Percentiles rank a stretch among this genome's conserved stretches.
Conservation (phyloP, 2,113 vertebrate genomes). For the Chloropsis hardwickii region DNA sequence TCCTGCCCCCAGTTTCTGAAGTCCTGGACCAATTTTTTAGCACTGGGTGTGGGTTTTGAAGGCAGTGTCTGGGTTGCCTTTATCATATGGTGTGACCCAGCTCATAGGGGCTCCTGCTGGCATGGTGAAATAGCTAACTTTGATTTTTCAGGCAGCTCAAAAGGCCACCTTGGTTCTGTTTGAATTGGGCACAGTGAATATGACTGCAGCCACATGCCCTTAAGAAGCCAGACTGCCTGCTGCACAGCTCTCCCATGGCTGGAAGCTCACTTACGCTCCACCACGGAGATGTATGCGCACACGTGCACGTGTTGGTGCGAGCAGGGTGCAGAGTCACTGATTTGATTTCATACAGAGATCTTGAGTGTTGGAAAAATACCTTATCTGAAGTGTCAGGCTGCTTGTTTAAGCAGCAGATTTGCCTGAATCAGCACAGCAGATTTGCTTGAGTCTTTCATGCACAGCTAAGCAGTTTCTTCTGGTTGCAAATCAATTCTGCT, state of each 20-base stretch:
- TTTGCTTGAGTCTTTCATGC: background rate
- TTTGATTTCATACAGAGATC: background rate
- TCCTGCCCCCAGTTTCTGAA: background rate
- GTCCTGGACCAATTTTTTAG: background rate
- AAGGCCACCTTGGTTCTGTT: background rate
- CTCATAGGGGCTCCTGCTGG: background rate
- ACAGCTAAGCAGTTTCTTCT: conserved; percentile 5
- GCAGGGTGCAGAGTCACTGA: background rate
- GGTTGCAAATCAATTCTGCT: background rate
- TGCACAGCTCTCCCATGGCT: rapidly evolving
- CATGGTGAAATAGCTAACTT: background rate
- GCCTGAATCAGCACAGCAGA: background rate
- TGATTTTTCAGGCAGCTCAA: background rate
- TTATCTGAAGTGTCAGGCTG: background rate
- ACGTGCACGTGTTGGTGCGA: rapidly evolving
- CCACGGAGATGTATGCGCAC: rapidly evolving
- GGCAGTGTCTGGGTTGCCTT: background rate
- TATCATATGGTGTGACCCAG: rapidly evolving
- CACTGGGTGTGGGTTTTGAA: rapidly evolving
- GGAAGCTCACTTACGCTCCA: background rate
- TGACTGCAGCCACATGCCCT: background rate
- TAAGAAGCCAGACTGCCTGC: background rate
- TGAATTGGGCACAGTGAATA: rapidly evolving
- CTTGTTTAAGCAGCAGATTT: background rate
- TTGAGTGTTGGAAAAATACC: background rate